These are phyloP conservation scores for Drosophila fungiperda DNA, from an alignment of 2,888 invertebrate genomes.

Conservation along the genomic window DNA sequence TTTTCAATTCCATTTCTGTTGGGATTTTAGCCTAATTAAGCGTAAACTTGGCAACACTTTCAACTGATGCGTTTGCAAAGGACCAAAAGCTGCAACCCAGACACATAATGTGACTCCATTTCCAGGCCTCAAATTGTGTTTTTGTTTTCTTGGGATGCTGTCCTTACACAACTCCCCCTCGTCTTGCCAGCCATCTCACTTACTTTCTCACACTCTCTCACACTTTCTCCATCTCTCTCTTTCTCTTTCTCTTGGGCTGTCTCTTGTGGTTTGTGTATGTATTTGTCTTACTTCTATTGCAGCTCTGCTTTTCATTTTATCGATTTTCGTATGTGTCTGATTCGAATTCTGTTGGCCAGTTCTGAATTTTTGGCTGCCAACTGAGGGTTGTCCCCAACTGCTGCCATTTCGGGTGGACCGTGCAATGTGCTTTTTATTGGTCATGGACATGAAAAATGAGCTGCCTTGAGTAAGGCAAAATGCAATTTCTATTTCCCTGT, in stretches of 20 bases:
- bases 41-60: conserved; percentile 77
- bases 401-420: conserved; percentile 43
- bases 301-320: conserved; percentile 64
- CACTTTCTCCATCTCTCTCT: neutral
- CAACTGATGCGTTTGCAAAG: conserved; percentile 27
- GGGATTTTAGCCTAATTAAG: conserved; percentile 76
- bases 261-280: conserved; percentile 5
- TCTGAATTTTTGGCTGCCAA: conserved; percentile 41
- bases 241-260: conserved; percentile 1
- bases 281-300: conserved; percentile 14
- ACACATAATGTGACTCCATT: conserved; percentile 42
- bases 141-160: conserved; percentile 43
- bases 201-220: neutral
- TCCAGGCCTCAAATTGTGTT: conserved; percentile 27
- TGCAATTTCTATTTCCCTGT: conserved; percentile 6
- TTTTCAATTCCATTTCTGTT: conserved; percentile 29
- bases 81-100: conserved; percentile 32
- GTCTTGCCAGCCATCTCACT: neutral
- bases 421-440: conserved; percentile 74
- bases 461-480: conserved; percentile 52
- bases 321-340: conserved; percentile 63
- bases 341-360: conserved; percentile 39
- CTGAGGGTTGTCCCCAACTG: conserved; percentile 24
- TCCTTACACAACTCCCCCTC: conserved; percentile 22
- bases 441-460: conserved; percentile 50